Evolutionary conservation across 2,797 vertebrate genomes (phyloP).

Genomic region (Vultur gryphus): DNA sequence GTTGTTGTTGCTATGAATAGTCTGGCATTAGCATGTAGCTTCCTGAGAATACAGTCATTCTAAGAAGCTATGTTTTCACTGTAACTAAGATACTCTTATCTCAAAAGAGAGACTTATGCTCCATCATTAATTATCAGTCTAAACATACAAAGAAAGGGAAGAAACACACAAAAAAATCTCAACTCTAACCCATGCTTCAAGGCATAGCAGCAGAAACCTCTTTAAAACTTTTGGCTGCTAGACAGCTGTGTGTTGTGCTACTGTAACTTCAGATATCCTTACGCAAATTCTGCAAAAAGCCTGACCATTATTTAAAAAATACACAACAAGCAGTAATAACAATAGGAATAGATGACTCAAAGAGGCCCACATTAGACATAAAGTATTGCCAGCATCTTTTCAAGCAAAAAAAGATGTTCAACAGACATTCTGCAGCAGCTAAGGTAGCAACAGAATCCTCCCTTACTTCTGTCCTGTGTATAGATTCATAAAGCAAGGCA

Average conservation of each 20-base stretch:
- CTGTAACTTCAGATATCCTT: neutral
- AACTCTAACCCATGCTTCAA: neutral
- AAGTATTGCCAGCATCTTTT: neutral
- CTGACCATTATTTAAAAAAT: neutral
- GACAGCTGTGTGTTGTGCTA: neutral
- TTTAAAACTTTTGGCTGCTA: neutral
- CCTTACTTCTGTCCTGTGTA: neutral
- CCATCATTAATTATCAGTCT: neutral
- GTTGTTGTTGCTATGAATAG: neutral
- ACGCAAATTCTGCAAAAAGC: neutral
- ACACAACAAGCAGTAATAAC: neutral
- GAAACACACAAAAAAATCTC: neutral
- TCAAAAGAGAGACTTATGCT: neutral
- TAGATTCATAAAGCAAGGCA: neutral
- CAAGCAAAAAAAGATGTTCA: neutral
- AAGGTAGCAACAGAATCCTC: neutral
- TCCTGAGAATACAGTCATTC: neutral
- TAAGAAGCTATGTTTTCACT: neutral
- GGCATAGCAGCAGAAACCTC: neutral
- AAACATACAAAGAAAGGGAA: neutral
- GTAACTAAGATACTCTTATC: neutral
- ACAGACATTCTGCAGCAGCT: neutral
- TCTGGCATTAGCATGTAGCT: neutral
- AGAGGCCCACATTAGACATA: neutral
- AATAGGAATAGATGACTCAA: neutral